These are phyloP conservation scores for Ericerus pela DNA, from an alignment of 1,140 invertebrate species.

Conservation along the genomic window DNA sequence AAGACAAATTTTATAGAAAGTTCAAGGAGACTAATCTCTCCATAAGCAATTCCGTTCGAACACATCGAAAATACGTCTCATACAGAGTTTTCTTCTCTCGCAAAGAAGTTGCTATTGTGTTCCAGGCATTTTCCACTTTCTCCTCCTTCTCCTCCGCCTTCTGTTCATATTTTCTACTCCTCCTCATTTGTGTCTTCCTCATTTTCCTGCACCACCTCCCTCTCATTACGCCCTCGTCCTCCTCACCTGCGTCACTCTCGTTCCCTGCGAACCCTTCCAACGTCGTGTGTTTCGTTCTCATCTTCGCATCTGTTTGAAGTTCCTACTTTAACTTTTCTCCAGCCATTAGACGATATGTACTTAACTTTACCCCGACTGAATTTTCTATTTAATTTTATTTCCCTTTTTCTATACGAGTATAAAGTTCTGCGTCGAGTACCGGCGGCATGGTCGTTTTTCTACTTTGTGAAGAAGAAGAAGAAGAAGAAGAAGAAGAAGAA, in stretches of 20 bases:
- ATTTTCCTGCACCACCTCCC: too few species aligned
- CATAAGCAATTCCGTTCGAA: conserved; percentile 7
- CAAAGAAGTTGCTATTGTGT: conserved; percentile 2
- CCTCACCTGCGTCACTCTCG: too few species aligned
- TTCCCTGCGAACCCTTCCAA: too few species aligned
- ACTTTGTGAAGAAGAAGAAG: conserved; percentile 1
- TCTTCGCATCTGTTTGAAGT: conserved; percentile 7
- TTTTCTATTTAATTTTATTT: conserved; percentile 10
- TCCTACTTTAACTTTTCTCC: conserved; percentile 8
- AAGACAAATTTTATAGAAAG: conserved; percentile 6
- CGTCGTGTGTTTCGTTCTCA: too few species aligned
- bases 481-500: too few species aligned
- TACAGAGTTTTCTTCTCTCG: conserved; percentile 6
- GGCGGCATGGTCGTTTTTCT: not conserved
- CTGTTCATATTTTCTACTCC: too few species aligned
- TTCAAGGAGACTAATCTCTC: not conserved
- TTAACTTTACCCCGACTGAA: conserved; percentile 2
- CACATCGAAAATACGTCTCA: conserved; percentile 8
- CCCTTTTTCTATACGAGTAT: not conserved
- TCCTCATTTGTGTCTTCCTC: too few species aligned
- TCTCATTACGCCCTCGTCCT: too few species aligned
- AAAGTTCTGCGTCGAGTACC: not conserved
- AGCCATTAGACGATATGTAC: conserved; percentile 8
- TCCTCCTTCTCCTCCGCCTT: not conserved
- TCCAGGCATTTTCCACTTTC: conserved; percentile 1